Conservation (phyloP, 1,140 invertebrate species). For the Centruroides sculpturatus region DNA sequence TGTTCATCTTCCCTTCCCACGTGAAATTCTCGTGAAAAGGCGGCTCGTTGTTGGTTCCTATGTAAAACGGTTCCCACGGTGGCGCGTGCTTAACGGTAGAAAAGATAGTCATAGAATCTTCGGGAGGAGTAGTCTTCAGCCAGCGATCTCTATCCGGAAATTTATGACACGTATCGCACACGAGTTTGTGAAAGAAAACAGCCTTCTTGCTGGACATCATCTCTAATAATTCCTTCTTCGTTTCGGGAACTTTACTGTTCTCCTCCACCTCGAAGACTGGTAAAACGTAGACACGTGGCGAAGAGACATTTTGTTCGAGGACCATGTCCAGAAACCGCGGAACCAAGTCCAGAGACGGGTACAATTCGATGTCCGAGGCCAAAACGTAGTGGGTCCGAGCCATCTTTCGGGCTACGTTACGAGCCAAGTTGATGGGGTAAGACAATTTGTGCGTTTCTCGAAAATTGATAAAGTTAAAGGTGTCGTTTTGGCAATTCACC, state of each 20-base stretch:
- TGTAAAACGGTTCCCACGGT: conserved; percentile 71
- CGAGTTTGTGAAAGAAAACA: conserved; percentile 77
- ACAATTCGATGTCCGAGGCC: no score
- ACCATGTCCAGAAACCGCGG: conserved; percentile 12
- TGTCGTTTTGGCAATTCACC: no score
- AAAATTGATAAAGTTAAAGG: not conserved
- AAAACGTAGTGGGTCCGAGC: conserved; percentile 18
- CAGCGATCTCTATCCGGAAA: conserved; percentile 47
- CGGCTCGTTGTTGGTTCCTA: conserved; percentile 59
- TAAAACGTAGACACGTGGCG: conserved; percentile 47
- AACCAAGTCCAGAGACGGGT: conserved; percentile 5
- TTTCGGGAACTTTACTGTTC: conserved; percentile 47
- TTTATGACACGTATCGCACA: conserved; percentile 73
- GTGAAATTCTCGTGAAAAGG: conserved; percentile 60
- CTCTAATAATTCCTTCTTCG: conserved; percentile 49
- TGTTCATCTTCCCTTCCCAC: conserved; percentile 72
- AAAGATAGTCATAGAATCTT: conserved; percentile 51
- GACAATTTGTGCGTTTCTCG: not conserved
- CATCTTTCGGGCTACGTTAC: conserved; percentile 22
- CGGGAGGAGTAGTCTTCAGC: conserved; percentile 33
- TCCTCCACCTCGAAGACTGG: conserved; percentile 62
- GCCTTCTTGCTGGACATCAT: conserved; percentile 37
- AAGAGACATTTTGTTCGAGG: not conserved
- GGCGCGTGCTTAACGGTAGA: conserved; percentile 44
- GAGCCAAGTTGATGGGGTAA: conserved; percentile 24